These are phyloP conservation scores for Chaetodon auriga DNA, from an alignment of 2,113 vertebrate genomes.

Conservation along the genomic window DNA sequence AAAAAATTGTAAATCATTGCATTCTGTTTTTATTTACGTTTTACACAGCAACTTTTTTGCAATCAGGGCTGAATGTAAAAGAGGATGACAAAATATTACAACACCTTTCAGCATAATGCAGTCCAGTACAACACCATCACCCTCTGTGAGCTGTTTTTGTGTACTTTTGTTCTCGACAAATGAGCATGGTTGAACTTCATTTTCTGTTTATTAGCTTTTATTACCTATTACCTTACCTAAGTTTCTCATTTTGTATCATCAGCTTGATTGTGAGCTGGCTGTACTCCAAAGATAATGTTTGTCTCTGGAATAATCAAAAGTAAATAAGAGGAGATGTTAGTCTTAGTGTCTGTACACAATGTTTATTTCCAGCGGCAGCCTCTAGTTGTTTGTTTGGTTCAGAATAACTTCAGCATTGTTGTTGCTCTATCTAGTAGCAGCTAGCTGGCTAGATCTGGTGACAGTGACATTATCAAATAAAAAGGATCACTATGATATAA, in stretches of 20 bases:
- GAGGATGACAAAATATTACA: not conserved
- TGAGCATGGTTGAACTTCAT: not conserved
- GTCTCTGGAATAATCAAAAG: not conserved
- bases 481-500: not conserved
- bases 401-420: not conserved
- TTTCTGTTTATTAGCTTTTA: not conserved
- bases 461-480: not conserved
- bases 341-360: not conserved
- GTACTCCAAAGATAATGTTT: constrained; percentile 18
- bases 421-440: not conserved
- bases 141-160: not conserved
- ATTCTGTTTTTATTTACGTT: no score
- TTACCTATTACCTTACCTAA: no score
- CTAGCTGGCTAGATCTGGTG: not conserved
- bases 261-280: not conserved
- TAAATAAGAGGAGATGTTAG: not conserved
- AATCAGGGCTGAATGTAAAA: not conserved
- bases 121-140: not conserved
- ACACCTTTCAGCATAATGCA: not conserved
- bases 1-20: no score
- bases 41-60: no score
- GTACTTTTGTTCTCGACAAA: not conserved
- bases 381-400: not conserved
- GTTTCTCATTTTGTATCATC: not conserved
- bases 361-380: not conserved